Conservation (phyloP, 2,113 vertebrate species). For the Machaerirhynchus nigripectus region DNA sequence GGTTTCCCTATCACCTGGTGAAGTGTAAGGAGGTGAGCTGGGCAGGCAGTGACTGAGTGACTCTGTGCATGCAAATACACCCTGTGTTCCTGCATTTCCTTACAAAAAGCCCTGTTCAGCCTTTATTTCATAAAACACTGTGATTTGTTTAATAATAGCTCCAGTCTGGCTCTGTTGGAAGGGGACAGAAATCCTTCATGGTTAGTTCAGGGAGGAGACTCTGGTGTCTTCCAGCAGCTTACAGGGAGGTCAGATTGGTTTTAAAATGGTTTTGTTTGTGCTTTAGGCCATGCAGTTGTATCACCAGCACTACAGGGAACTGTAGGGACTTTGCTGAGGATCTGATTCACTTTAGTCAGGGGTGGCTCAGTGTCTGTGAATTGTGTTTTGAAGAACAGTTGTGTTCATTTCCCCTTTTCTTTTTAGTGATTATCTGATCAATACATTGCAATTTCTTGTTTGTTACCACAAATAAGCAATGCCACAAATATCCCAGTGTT, state of each 20-base stretch:
- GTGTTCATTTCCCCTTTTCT: neutral
- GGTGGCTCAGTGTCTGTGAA: neutral
- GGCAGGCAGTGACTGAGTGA: too few relatives aligned
- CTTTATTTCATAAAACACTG: neutral
- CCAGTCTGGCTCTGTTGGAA: neutral
- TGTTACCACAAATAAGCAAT: neutral
- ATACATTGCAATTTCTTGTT: neutral
- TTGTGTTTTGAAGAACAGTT: neutral
- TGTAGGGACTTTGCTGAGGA: neutral
- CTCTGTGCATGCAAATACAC: neutral
- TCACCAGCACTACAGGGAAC: neutral
- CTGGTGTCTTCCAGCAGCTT: neutral
- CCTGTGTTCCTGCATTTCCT: rapidly evolving
- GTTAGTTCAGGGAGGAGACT: neutral
- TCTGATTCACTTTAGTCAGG: neutral
- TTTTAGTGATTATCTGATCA: neutral
- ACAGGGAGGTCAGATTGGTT: neutral
- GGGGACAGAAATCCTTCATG: neutral
- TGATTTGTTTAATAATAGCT: neutral
- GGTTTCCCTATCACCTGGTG: slow-evolving; percentile 91
- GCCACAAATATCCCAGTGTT: neutral
- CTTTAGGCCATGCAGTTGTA: neutral
- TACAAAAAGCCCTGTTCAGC: neutral
- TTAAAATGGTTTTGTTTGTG: neutral
- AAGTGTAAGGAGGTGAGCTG: slow-evolving; percentile 88